phyloP scores from a whole-genome alignment of 2,797 vertebrate genomes.

The Denticeps clupeoides region DNA sequence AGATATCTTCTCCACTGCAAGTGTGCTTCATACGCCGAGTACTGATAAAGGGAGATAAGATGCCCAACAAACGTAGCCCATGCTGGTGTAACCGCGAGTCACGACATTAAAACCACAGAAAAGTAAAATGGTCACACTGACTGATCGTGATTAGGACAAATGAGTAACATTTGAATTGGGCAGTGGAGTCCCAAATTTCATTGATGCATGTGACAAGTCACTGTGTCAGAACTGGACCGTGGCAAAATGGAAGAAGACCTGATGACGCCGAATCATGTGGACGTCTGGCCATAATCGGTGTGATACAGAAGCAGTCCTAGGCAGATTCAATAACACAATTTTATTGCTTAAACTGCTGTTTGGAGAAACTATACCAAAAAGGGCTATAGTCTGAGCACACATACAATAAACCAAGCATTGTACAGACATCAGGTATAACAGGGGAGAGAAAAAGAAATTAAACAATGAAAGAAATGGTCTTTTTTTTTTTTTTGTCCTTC shows the following conservation, averaged over 20 bases:
- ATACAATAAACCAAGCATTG: constrained; percentile 81
- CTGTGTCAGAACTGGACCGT: constrained; percentile 2
- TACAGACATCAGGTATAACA: constrained; percentile 69
- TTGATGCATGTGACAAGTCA: constrained; percentile 7
- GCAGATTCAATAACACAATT: constrained; percentile 35
- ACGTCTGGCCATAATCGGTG: neutral
- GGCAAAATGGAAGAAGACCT: constrained; percentile 1
- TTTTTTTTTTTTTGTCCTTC: constrained; percentile 58
- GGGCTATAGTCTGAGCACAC: constrained; percentile 79
- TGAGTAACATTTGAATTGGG: too few relatives aligned
- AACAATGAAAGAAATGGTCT: constrained; percentile 68
- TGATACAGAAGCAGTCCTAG: constrained; percentile 4
- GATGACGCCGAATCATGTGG: too few relatives aligned
- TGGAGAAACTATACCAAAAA: constrained; percentile 95
- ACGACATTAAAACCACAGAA: too few relatives aligned
- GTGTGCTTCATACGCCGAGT: too few relatives aligned
- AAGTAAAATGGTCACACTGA: too few relatives aligned
- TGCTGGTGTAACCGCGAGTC: too few relatives aligned
- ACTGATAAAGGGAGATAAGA: too few relatives aligned
- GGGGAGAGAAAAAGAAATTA: constrained; percentile 43
- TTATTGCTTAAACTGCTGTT: constrained; percentile 91
- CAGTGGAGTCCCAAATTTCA: neutral
- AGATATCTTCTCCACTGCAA: too few relatives aligned
- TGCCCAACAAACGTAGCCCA: too few relatives aligned
- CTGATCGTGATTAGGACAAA: too few relatives aligned